Evolutionary conservation across 30 jellyfish, hydroid and myxozoan genomes (phyloP), one percentile per base, ranked within the genome.

Genomic region (Hydractinia echinata): DNA sequence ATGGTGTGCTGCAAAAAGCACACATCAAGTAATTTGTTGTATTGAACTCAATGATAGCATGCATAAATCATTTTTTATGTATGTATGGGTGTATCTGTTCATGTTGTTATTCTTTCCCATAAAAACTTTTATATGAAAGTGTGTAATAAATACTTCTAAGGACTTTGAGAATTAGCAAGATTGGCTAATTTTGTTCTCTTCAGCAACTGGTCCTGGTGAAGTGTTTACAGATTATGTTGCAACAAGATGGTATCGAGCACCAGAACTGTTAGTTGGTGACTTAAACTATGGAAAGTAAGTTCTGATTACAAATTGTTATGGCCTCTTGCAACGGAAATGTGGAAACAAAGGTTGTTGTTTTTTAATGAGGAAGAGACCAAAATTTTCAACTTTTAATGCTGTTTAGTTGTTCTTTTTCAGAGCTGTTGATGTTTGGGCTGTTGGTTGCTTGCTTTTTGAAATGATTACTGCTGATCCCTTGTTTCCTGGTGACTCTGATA

Each of bases 391-490:
- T 30, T 30, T 2, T 30, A 30, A 30, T 1, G 44, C 44, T 30
- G 44, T 54, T 44, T 66, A 4, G n/a, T 55, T 14, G 50, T 48
- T 67, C 62, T 72, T 55, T 72, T 81, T 49, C 79, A 94, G 99
- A 74, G 96, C 99, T 84, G 99, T 94, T 58, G 99, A 94, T 82
- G 82, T 94, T 16, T 94, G 99, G 99, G 99, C 99, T 68, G 86
- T 94, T 76, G 99, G 99, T 48, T 94, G 99, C 51, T 82, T 94
- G 7, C 77, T 94, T 1, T 83, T 94, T 55, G 99, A 94, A 73
- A 94, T 94, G 96, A 76, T 88, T 1, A 94, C 99, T 73, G 99
- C 96, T 51, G 96, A 94, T 20, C 99, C 99, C 15, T 86, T 94
- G 19, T 94, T 94, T 67, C 99, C 99, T 69, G 99, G 99, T 8